Evolutionary conservation across 2,888 invertebrate species (phyloP), one percentile per base, ranked within the genome.

Genomic region (Cataglyphis rosenhaueri): DNA sequence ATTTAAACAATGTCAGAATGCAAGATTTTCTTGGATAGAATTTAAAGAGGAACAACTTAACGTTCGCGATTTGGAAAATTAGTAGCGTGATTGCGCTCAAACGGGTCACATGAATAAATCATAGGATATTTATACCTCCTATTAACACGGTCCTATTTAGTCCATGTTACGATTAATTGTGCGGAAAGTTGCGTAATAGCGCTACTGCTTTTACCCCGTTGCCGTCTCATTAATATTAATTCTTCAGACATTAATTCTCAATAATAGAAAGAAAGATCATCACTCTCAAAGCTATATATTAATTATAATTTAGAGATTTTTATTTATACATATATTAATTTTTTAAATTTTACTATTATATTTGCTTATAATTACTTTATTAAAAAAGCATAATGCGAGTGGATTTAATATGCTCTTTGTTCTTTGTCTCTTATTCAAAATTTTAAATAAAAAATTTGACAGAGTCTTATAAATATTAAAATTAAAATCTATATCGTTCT

Each of bases 131-230:
- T 75, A 64, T 52, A 75, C 18, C 75, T 75, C 25, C 75, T 64
- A 75, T 75, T 75, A 75, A 52, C 44, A n/a, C 52, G 52, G 25
- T 38, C 10, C 75, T 35, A 62, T 62, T 57, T 66, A 5, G n/a
- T 57, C 57, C 44, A 57, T n/a, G 41, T 68, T 59, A 44, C 59
- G 68, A 68, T 68, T 57, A 66, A 78, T 75, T 38, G 64, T 25
- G 52, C 12, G 75, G 75, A 64, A 64, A 52, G 75, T 64, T 32
- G 48, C 74, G 32, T 52, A 74, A 74, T 74, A 75, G 35, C 59
- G 10, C n/a, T 73, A 73, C 41, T 41, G 41, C 73, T 73, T 61
- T 61, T 44, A 74, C 25, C 52, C 21, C 64, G 12, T 59, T 73
- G 25, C 52, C 12, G 18, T 25, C 18, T 52, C 25, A 38, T 64